Conservation (phyloP, 2,888 invertebrate species). For the Hypsopygia costalis region DNA sequence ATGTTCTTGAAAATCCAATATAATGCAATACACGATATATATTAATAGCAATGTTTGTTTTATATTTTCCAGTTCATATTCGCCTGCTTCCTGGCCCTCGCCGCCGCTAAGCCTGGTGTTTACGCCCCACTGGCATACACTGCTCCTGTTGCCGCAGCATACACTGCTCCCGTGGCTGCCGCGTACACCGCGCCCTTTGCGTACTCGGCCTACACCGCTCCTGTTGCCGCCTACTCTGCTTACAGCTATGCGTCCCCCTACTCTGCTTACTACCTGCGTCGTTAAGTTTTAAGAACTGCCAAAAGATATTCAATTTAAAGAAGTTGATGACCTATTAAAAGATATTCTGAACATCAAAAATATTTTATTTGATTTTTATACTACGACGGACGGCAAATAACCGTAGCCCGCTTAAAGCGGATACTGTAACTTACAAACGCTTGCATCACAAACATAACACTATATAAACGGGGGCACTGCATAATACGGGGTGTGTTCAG, state of each 20-base stretch:
- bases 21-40: too few relatives aligned
- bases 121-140: slow-evolving; percentile 41
- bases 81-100: slow-evolving; percentile 54
- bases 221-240: slow-evolving; percentile 44
- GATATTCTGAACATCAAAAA: too few relatives aligned
- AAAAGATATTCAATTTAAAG: not conserved
- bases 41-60: not conserved
- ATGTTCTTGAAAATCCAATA: too few relatives aligned
- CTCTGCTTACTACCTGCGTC: slow-evolving; percentile 14
- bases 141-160: slow-evolving; percentile 42
- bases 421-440: too few relatives aligned
- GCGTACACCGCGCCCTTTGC: slow-evolving; percentile 57
- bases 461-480: too few relatives aligned
- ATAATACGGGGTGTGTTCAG: too few relatives aligned
- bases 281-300: too few relatives aligned
- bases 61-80: slow-evolving; percentile 44
- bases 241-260: slow-evolving; percentile 50
- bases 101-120: slow-evolving; percentile 48
- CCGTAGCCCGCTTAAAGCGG: too few relatives aligned
- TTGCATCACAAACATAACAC: too few relatives aligned
- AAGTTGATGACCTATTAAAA: not conserved
- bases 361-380: too few relatives aligned
- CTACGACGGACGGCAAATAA: too few relatives aligned
- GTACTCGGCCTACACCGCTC: slow-evolving; percentile 33
- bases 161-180: slow-evolving; percentile 52